Base-by-base conservation (phyloP, 1,140 invertebrate species). In the Maniola jurtina region DNA sequence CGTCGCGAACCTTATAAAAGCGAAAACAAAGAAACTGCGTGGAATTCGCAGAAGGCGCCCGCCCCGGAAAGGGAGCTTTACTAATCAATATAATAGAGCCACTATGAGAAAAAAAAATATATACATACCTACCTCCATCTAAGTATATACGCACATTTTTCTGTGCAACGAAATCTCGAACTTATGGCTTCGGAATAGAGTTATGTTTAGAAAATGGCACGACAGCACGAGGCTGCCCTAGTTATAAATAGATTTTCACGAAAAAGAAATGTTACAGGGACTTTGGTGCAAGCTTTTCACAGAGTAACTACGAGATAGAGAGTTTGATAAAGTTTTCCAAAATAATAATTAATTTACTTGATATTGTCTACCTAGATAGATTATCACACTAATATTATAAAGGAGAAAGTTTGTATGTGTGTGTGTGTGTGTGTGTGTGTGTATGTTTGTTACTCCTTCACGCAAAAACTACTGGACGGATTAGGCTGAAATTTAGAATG, bases 201-300 rank as follows among this genome's bases (percentile, higher is more conserved):
- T 76, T 25, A 57, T 47, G 70, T 57, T 76, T 72, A 61, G 14
- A 65, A 40, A 38, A 34, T 47, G 14, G 56, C 64, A 16, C 9
- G 55, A 34, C 57, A 67, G 73, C 77, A 75, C 80, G 77, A 79
- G 79, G 77, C 81, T 82, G 86, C 82, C 85, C 86, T 90, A 88
- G 83, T 90, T 90, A 90, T 90, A 90, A 90, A 90, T 90, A 90
- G 88, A 90, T 90, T 90, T 90, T 88, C 84, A 88, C 88, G 86
- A 88, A 90, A 89, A 90, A 90, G 88, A 90, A 90, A 90, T 86
- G 88, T 90, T 90, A 87, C 87, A 84, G 86, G 83, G 87, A 86
- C 85, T 88, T 86, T 82, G 87, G 81, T 89, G 85, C 87, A 89
- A 83, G 84, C 77, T 78, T 68, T 64, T 57, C 68, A 74, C 75